Percentiles rank a stretch among this genome's conserved stretches.
These are phyloP conservation scores for Lasioglossum oenotherae DNA, from an alignment of 2,888 invertebrate species.

Conservation along the genomic window DNA sequence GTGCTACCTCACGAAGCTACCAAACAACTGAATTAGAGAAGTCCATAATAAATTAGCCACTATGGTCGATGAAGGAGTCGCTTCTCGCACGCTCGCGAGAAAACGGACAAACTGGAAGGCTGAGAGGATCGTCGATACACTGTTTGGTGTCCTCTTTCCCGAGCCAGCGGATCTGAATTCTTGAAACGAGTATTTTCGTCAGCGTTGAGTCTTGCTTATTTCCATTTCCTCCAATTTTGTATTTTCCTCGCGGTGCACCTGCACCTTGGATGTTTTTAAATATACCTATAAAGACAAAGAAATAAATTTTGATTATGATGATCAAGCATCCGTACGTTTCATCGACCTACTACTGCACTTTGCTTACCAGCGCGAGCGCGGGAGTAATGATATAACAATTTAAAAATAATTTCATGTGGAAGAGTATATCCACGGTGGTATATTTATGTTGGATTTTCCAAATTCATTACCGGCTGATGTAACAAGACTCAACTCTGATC, in stretches of 20 bases:
- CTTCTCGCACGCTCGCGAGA: slow-evolving; percentile 9
- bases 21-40: slow-evolving; percentile 49
- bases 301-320: slow-evolving; percentile 15
- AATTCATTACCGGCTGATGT: background rate
- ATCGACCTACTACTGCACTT: background rate
- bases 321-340: background rate
- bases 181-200: slow-evolving; percentile 8
- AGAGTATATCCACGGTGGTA: background rate
- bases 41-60: slow-evolving; percentile 32
- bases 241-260: background rate
- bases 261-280: background rate
- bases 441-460: background rate
- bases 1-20: slow-evolving; percentile 74
- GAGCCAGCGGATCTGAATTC: background rate
- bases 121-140: slow-evolving; percentile 42
- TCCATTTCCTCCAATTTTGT: background rate
- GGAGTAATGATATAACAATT: background rate
- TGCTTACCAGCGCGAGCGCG: background rate
- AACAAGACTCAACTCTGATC: slow-evolving; percentile 36
- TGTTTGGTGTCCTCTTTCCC: slow-evolving; percentile 10
- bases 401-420: background rate
- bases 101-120: slow-evolving; percentile 34
- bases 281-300: background rate
- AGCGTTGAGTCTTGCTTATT: slow-evolving; percentile 41
- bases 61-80: slow-evolving; percentile 20